Evolutionary conservation across 2,113 vertebrate species (phyloP).

Genomic region (Vimba vimba): DNA sequence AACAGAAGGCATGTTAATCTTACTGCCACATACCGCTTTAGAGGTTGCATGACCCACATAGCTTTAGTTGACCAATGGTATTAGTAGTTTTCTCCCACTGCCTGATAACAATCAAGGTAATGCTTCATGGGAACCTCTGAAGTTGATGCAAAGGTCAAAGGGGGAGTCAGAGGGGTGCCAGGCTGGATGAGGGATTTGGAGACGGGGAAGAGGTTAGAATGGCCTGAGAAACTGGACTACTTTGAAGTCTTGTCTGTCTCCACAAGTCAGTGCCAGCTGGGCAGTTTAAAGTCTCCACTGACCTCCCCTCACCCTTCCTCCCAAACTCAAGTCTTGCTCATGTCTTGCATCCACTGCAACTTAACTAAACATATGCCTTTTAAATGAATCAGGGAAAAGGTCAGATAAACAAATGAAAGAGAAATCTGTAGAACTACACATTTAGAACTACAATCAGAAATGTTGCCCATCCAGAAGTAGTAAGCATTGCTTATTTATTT

Average conservation of each 20-base stretch:
- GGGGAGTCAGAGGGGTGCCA: slow-evolving; percentile 69
- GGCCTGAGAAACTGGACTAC: slow-evolving; percentile 54
- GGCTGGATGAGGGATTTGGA: slow-evolving; percentile 68
- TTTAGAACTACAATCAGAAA: not conserved
- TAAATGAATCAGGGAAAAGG: slow-evolving; percentile 49
- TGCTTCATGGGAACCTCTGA: slow-evolving; percentile 47
- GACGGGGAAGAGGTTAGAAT: slow-evolving; percentile 36
- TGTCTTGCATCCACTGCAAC: slow-evolving; percentile 60
- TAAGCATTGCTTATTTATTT: not conserved
- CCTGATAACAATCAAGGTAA: slow-evolving; percentile 61
- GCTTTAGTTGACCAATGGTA: slow-evolving; percentile 8
- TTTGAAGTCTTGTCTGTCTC: slow-evolving; percentile 74
- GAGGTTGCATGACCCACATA: slow-evolving; percentile 1
- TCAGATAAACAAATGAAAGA: slow-evolving; percentile 55
- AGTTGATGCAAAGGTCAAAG: slow-evolving; percentile 63
- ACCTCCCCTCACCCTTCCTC: slow-evolving; percentile 11
- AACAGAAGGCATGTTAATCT: slow-evolving; percentile 5
- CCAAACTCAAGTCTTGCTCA: slow-evolving; percentile 22
- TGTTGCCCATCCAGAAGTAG: not conserved
- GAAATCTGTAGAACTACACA: slow-evolving; percentile 49
- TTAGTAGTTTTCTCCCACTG: slow-evolving; percentile 58
- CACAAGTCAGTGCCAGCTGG: slow-evolving; percentile 70
- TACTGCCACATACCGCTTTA: not conserved
- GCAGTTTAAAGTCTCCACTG: slow-evolving; percentile 61
- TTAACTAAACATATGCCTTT: slow-evolving; percentile 55